Percentiles rank a stretch among this genome's conserved stretches.
These are phyloP conservation scores for Muntiacus reevesi DNA, from an alignment of 2,113 vertebrate species.

Conservation along the genomic window DNA sequence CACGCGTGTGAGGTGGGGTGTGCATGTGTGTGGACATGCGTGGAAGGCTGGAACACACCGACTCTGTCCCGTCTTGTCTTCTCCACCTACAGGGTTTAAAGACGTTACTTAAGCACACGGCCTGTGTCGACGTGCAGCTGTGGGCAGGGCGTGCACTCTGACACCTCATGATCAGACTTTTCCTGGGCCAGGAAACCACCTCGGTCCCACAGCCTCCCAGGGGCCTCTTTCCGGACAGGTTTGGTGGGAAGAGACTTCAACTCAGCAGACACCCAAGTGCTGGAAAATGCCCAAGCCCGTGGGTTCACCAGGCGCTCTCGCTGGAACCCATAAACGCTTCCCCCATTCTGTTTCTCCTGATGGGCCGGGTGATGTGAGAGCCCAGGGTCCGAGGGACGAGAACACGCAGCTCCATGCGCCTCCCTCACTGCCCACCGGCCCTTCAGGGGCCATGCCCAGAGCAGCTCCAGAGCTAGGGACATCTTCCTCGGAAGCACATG, in stretches of 20 bases:
- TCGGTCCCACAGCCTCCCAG: conserved; percentile 56
- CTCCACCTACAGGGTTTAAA: neutral
- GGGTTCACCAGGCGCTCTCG: neutral
- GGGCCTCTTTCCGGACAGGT: conserved; percentile 42
- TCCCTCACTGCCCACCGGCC: neutral
- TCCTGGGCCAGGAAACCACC: conserved; percentile 52
- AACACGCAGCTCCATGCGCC: fast-evolving
- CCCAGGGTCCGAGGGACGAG: fast-evolving
- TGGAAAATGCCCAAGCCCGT: neutral
- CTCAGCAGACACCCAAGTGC: neutral
- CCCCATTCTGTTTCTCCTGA: neutral
- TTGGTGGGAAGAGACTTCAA: conserved; percentile 61
- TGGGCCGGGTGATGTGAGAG: no score
- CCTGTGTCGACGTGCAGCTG: conserved; percentile 33
- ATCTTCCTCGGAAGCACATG: fast-evolving
- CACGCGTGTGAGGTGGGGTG: fast-evolving
- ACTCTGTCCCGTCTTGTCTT: conserved; percentile 33
- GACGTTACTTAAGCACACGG: conserved; percentile 41
- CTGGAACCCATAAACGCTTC: neutral
- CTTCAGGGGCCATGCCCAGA: fast-evolving
- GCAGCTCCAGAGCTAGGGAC: neutral
- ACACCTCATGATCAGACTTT: conserved; percentile 50
- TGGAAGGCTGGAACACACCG: neutral
- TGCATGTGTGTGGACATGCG: neutral
- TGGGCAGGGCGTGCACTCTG: conserved; percentile 47